Evolutionary conservation across 2,113 vertebrate species (phyloP).

Genomic region (Hydrochoerus hydrochaeris): DNA sequence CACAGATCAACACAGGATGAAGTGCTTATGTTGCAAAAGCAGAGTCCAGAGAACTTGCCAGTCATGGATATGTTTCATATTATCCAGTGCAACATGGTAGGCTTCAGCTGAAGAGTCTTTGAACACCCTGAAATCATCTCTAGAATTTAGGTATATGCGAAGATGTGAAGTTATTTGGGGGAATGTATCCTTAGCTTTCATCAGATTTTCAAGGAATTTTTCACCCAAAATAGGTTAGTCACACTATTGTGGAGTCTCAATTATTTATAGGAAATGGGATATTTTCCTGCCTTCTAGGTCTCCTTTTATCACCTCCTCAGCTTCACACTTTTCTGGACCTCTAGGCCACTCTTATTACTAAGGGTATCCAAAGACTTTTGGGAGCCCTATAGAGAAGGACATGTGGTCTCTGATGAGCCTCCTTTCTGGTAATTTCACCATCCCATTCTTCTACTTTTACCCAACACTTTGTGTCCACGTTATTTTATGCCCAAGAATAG

Average conservation of each 20-base stretch:
- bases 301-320: neutral
- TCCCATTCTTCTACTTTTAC: neutral
- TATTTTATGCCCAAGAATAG: neutral
- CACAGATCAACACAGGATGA: neutral
- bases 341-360: neutral
- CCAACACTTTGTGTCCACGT: neutral
- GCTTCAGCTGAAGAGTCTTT: neutral
- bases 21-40: neutral
- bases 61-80: neutral
- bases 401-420: neutral
- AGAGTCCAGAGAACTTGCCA: neutral
- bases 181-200: neutral
- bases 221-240: neutral
- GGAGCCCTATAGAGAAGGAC: neutral
- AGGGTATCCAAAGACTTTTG: neutral
- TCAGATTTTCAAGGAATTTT: slow-evolving; percentile 9
- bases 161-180: neutral
- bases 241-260: neutral
- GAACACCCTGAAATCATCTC: neutral
- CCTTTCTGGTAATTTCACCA: neutral
- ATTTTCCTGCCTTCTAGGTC: neutral
- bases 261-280: neutral
- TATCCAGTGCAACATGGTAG: neutral
- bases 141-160: neutral
- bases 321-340: neutral